phyloP scores from a whole-genome alignment of 2,113 vertebrate species.

The Plecotus auritus region DNA sequence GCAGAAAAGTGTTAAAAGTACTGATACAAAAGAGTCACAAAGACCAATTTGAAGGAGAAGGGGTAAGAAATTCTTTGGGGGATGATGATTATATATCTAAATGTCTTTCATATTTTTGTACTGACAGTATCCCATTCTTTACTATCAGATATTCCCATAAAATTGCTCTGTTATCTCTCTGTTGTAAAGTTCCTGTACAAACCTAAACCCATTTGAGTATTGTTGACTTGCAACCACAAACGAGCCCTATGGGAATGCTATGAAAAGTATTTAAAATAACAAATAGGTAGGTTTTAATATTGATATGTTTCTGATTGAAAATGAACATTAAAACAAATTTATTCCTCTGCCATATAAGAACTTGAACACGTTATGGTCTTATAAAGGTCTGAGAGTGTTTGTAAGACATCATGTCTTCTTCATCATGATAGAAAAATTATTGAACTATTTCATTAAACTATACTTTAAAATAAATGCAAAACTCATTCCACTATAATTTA shows the following conservation, averaged over 20 bases:
- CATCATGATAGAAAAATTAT: neutral
- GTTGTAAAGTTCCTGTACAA: neutral
- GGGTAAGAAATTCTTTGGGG: neutral
- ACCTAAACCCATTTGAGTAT: neutral
- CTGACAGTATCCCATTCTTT: neutral
- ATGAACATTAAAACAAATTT: slow-evolving; percentile 4
- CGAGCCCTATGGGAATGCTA: neutral
- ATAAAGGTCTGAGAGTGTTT: neutral
- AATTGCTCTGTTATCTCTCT: neutral
- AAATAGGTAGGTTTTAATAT: neutral
- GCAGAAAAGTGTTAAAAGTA: neutral
- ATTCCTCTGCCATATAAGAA: neutral
- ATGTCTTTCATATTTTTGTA: neutral
- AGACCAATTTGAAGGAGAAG: neutral
- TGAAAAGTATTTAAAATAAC: neutral
- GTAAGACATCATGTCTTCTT: neutral
- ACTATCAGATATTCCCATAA: neutral
- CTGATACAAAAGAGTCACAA: neutral
- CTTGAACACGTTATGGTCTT: neutral
- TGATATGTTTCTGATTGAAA: slow-evolving; percentile 19
- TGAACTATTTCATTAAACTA: neutral
- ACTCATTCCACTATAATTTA: neutral
- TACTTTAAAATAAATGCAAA: slow-evolving; percentile 9
- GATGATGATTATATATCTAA: neutral
- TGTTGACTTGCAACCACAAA: neutral